Percentiles rank a stretch among this genome's conserved stretches.
These are phyloP conservation scores for Nomada lathburiana DNA, from an alignment of 2,888 invertebrate species.

Conservation along the genomic window DNA sequence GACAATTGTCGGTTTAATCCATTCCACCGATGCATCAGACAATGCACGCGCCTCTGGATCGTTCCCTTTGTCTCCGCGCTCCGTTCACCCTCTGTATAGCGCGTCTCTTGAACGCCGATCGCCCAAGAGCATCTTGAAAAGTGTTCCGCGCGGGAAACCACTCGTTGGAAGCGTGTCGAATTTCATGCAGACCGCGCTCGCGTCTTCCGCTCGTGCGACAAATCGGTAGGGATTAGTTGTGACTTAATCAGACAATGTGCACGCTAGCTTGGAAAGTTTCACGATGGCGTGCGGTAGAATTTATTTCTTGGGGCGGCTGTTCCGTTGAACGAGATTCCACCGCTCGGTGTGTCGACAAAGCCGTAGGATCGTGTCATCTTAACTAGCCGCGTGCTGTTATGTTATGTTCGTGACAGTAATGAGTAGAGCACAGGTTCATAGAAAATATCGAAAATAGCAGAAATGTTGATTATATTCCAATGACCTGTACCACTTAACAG, in stretches of 20 bases:
- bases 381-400: no score
- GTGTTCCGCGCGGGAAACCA: constrained; percentile 6
- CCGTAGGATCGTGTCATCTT: no score
- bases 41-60: constrained; percentile 26
- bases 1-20: constrained; percentile 42
- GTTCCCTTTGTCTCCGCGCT: neutral
- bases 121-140: neutral
- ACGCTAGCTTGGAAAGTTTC: constrained; percentile 15
- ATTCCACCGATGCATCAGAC: neutral
- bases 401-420: no score
- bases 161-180: neutral
- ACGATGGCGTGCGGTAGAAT: neutral
- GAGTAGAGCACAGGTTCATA: no score
- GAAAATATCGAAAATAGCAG: no score
- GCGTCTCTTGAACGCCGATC: neutral
- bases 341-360: no score
- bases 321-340: neutral
- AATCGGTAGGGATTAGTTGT: constrained; percentile 18
- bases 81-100: neutral
- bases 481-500: no score
- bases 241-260: neutral
- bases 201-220: neutral
- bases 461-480: no score
- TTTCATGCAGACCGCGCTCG: neutral
- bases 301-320: neutral